Base-by-base conservation (phyloP, 2,113 vertebrate genomes). In the Gorsachius goisagi region DNA sequence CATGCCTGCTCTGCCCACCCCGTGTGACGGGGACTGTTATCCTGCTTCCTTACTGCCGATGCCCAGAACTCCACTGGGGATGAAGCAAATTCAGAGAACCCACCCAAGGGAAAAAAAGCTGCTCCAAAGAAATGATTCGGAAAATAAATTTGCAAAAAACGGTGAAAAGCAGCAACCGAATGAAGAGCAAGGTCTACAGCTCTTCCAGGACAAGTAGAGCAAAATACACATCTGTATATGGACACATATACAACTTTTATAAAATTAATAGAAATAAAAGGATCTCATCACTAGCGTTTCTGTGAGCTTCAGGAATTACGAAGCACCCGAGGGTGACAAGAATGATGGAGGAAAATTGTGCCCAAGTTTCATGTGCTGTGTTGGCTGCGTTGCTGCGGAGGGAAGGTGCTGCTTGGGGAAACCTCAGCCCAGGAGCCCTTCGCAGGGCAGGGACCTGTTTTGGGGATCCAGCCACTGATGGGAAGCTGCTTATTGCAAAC, bases 281-380 rank as follows among this genome's bases (percentile, higher is more conserved):
- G 32, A 62, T 37, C 24, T 45, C 24, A 20, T 56, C 24, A 1
- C 20, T 69, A 41, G 32, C 28, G n/a, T 85, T 59, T 81, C 69
- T 85, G 62, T 1, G 22, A 88, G 55, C 16, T 44, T 15, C 15
- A 9, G 67, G 39, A 83, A 32, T 35, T n/a, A 24, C 28, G 49
- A 64, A 49, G 44, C 27, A 60, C 58, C 71, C 2, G 15, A 52
- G 37, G 17, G 50, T 12, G 71, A 58, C 23, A 33, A 56, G 35
- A 12, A 15, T 0, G 11, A 4, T 0, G 2, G 64, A 93, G 49
- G 35, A 20, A n/a, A 72, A 39, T 23, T 0, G 0, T 35, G 78
- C 13, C 16, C 62, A 60, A 52, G 59, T 64, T 69, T 32, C 4
- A 4, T 47, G 74, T 10, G 30, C 27, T 30, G 58, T 13, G n/a